A percentile compares a stretch with the other conserved stretches of the same genome.
phyloP scores from a whole-genome alignment of 2,113 vertebrate genomes.

The Fukomys damarensis region DNA sequence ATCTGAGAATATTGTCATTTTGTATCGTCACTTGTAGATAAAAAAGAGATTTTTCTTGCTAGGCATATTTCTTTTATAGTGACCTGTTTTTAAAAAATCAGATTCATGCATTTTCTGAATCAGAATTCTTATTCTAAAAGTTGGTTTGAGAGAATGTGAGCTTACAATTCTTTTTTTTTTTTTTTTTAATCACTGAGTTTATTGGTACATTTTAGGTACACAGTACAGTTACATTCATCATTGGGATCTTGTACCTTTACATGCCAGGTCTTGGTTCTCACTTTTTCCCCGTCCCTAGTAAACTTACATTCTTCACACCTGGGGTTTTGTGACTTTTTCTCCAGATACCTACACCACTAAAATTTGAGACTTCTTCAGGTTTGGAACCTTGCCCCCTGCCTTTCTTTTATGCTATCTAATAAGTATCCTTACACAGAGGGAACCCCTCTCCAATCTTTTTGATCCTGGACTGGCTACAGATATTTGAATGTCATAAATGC shows the following conservation, averaged over 20 bases:
- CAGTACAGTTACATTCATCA: too few relatives aligned
- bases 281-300: too few relatives aligned
- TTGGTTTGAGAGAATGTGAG: slow-evolving; percentile 25
- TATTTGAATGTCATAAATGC: neutral
- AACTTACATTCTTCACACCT: neutral
- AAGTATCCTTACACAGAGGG: neutral
- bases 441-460: neutral
- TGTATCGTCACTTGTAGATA: neutral
- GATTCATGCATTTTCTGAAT: neutral
- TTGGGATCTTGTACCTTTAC: too few relatives aligned
- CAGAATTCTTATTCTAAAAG: neutral
- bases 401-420: neutral
- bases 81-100: neutral
- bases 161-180: too few relatives aligned
- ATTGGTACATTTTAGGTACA: too few relatives aligned
- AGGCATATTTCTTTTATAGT: neutral
- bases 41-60: neutral
- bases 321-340: neutral
- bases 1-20: neutral
- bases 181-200: too few relatives aligned
- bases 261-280: too few relatives aligned
- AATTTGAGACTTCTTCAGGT: neutral
- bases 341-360: neutral
- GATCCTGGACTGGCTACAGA: neutral
- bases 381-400: neutral